phyloP scores from a whole-genome alignment of 2,888 invertebrate genomes.

The Andrena marginata region DNA sequence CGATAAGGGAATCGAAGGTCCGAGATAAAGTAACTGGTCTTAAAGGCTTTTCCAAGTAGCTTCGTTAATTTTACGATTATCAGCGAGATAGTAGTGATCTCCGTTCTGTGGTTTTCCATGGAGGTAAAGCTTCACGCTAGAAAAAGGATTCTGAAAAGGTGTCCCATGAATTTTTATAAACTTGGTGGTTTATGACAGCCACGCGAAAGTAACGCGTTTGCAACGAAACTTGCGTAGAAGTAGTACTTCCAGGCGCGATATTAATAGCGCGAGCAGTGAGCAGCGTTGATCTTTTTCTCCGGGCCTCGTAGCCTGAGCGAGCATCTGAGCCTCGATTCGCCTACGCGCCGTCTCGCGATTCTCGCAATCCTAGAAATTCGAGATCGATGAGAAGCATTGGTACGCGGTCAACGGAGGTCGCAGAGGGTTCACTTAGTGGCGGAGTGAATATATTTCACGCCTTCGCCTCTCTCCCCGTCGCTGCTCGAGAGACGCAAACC shows the following conservation, averaged over 20 bases:
- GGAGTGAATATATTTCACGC: slow-evolving; percentile 26
- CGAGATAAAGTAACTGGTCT: not conserved
- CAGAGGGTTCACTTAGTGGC: slow-evolving; percentile 2
- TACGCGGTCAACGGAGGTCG: slow-evolving; percentile 47
- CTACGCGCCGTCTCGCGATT: slow-evolving; percentile 1
- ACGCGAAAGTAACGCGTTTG: not conserved
- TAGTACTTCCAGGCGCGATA: not conserved
- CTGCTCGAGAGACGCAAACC: not conserved
- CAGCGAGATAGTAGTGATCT: no score
- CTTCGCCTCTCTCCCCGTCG: not conserved
- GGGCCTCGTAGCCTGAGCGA: not conserved
- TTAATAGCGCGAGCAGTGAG: not conserved
- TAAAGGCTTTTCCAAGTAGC: not conserved
- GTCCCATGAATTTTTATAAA: no score
- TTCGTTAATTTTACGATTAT: no score
- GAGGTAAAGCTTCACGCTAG: no score
- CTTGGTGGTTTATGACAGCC: not conserved
- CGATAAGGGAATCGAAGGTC: not conserved
- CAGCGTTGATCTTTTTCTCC: not conserved
- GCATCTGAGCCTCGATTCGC: slow-evolving; percentile 28
- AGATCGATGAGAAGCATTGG: slow-evolving; percentile 56
- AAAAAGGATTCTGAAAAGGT: no score
- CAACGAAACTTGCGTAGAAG: not conserved
- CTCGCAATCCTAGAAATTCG: slow-evolving; percentile 51
- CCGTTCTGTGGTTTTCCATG: no score